Evolutionary conservation across 2,797 vertebrate species (phyloP).

Genomic region (Capromys pilorides): DNA sequence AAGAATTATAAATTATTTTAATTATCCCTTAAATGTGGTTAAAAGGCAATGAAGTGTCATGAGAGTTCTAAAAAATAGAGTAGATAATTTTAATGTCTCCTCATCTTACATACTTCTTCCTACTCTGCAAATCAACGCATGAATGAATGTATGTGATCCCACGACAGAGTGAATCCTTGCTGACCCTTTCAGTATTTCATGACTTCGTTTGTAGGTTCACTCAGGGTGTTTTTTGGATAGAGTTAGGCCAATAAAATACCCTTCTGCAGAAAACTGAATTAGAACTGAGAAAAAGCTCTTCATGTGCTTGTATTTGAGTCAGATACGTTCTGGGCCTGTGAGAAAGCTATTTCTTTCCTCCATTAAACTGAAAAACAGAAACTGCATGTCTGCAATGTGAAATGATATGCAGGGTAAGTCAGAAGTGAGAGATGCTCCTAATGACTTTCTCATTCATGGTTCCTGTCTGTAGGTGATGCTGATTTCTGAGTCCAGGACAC

Average conservation of each 20-base stretch:
- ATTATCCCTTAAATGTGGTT: conserved; percentile 2
- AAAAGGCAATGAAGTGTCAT: background rate
- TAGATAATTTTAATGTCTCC: conserved; percentile 7
- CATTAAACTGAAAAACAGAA: conserved; percentile 15
- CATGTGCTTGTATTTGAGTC: background rate
- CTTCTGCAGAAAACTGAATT: background rate
- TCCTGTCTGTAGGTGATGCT: conserved; percentile 25
- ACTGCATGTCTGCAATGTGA: background rate
- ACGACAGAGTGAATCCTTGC: background rate
- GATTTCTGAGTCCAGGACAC: background rate
- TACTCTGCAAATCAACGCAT: background rate
- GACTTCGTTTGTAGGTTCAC: background rate
- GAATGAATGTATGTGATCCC: background rate
- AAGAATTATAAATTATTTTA: conserved; percentile 36
- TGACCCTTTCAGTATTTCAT: background rate
- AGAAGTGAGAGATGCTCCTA: background rate
- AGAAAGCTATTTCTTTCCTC: background rate
- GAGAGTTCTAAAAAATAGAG: conserved; percentile 15
- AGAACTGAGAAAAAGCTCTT: background rate
- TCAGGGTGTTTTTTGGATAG: background rate
- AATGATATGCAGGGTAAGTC: background rate
- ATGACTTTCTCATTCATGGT: background rate
- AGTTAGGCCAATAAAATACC: background rate
- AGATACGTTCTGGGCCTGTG: background rate
- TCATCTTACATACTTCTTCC: background rate